Evolutionary conservation across 2,888 invertebrate species (phyloP).

Genomic region (Calameuta filiformis): DNA sequence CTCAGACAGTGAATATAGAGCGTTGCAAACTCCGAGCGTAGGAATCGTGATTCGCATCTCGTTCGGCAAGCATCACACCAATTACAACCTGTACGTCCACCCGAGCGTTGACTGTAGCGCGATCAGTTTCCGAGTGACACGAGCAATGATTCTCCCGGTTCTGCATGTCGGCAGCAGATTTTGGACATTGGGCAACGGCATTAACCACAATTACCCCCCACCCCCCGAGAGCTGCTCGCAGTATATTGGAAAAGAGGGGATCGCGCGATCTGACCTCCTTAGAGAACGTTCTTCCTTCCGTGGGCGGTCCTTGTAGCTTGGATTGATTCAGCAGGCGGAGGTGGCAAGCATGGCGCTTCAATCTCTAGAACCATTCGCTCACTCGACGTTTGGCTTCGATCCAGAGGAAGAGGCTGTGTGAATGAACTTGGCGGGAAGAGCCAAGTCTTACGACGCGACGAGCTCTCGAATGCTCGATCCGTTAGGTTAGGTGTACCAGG

Average conservation of each 20-base stretch:
- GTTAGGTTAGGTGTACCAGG: too few relatives aligned
- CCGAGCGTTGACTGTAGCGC: too few relatives aligned
- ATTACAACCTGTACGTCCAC: too few relatives aligned
- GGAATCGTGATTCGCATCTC: too few relatives aligned
- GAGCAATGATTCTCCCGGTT: slow-evolving; percentile 49
- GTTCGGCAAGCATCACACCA: too few relatives aligned
- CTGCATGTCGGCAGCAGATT: slow-evolving; percentile 45
- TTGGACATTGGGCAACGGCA: slow-evolving; percentile 36
- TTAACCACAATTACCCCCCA: slow-evolving; percentile 11
- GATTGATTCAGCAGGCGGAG: neutral
- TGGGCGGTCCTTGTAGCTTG: slow-evolving; percentile 2
- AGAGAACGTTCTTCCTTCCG: slow-evolving; percentile 31
- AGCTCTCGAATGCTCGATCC: too few relatives aligned
- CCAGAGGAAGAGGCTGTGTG: slow-evolving; percentile 55
- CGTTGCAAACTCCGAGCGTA: too few relatives aligned
- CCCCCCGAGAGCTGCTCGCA: slow-evolving; percentile 37
- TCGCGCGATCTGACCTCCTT: slow-evolving; percentile 51
- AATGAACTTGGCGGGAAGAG: slow-evolving; percentile 64
- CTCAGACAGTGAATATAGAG: slow-evolving; percentile 19
- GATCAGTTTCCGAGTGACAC: slow-evolving; percentile 30
- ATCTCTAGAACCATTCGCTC: slow-evolving; percentile 35
- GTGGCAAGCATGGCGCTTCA: neutral
- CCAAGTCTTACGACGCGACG: slow-evolving; percentile 4
- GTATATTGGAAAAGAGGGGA: slow-evolving; percentile 48
- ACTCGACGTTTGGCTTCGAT: slow-evolving; percentile 60